Percentiles rank a stretch among this genome's conserved stretches.
phyloP scores from a whole-genome alignment of 2,113 vertebrate genomes.

The Oryzias melastigma region DNA sequence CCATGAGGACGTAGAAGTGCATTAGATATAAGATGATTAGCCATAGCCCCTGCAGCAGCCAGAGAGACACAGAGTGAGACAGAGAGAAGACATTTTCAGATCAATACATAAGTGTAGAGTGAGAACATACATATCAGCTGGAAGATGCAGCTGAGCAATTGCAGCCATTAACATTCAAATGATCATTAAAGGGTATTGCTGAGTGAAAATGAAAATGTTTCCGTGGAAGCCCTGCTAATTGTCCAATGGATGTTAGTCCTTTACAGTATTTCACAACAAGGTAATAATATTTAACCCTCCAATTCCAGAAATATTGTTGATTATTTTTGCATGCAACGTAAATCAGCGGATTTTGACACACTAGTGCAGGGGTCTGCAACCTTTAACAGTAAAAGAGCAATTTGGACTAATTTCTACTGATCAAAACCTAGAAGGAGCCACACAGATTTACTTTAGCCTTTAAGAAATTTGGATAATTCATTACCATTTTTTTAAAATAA shows the following conservation, averaged over 20 bases:
- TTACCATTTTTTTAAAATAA: too few species aligned
- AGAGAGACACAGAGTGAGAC: conserved; percentile 84
- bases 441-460: too few species aligned
- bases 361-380: too few species aligned
- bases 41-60: conserved; percentile 99
- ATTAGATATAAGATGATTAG: conserved; percentile 99
- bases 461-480: too few species aligned
- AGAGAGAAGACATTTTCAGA: conserved; percentile 41
- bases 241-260: conserved; percentile 33
- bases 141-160: conserved; percentile 85
- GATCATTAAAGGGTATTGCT: conserved; percentile 60
- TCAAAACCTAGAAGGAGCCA: too few species aligned
- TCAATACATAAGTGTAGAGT: conserved; percentile 59
- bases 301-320: too few species aligned
- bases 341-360: too few species aligned
- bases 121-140: conserved; percentile 88
- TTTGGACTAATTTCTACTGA: too few species aligned
- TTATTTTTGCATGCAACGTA: too few species aligned
- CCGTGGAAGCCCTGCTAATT: conserved; percentile 44
- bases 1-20: conserved; percentile 99
- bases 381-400: too few species aligned
- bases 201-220: conserved; percentile 41
- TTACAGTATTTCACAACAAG: conserved; percentile 33
- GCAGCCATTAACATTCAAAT: conserved; percentile 78
- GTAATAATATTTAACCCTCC: background rate